Evolutionary conservation across 2,888 invertebrate genomes (phyloP).

Genomic region (Hylaea fasciaria): DNA sequence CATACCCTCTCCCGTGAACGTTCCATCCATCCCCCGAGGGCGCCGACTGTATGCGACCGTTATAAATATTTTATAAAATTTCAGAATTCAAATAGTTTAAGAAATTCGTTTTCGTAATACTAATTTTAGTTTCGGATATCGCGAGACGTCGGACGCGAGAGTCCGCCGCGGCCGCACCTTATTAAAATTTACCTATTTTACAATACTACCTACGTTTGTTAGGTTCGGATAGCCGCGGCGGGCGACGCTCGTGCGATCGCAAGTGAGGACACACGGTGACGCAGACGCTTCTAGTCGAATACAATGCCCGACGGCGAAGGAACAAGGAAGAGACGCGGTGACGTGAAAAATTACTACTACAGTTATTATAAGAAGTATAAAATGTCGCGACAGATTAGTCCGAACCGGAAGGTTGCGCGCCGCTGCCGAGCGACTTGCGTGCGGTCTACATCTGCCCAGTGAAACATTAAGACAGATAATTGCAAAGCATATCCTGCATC

Average conservation of each 20-base stretch:
- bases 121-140: conserved; percentile 57
- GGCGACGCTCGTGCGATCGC: conserved; percentile 55
- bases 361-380: conserved; percentile 78
- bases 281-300: conserved; percentile 54
- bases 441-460: conserved; percentile 71
- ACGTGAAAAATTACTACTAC: conserved; percentile 71
- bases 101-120: conserved; percentile 79
- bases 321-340: conserved; percentile 56
- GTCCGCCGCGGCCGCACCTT: conserved; percentile 34
- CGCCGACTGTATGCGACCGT: conserved; percentile 59
- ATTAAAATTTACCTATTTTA: conserved; percentile 41
- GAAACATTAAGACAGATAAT: conserved; percentile 89
- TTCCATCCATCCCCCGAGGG: conserved; percentile 36
- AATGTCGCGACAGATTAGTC: conserved; percentile 79
- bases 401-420: conserved; percentile 75
- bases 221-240: conserved; percentile 36
- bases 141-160: conserved; percentile 45
- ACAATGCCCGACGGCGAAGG: conserved; percentile 47
- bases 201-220: conserved; percentile 41
- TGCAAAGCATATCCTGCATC: conserved; percentile 98
- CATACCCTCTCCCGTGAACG: conserved; percentile 45
- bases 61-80: conserved; percentile 77
- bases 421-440: conserved; percentile 56
- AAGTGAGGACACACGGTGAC: conserved; percentile 71
- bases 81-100: conserved; percentile 73